Conservation (phyloP, 2,888 invertebrate species). For the Nudaria mundana region DNA sequence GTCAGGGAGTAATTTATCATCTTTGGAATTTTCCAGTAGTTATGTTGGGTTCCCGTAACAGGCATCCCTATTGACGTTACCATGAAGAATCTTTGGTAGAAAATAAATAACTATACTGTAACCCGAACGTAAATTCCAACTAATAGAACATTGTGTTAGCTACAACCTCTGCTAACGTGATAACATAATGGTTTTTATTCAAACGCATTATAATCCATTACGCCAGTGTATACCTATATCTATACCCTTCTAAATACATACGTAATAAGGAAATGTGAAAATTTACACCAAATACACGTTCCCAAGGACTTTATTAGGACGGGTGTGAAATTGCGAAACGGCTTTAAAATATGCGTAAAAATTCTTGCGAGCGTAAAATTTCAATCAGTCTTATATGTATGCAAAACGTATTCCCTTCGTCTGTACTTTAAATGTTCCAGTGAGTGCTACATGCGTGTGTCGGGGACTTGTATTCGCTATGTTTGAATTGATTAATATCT, state of each 20-base stretch:
- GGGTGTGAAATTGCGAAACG: conserved; percentile 59
- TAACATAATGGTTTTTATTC: too few relatives aligned
- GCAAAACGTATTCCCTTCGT: conserved; percentile 49
- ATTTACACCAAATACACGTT: conserved; percentile 40
- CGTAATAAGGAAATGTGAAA: conserved; percentile 35
- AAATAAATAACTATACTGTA: too few relatives aligned
- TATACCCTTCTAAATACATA: conserved; percentile 26
- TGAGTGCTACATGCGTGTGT: conserved; percentile 12
- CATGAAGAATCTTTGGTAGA: too few relatives aligned
- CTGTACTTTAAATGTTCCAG: conserved; percentile 19
- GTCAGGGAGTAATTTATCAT: too few relatives aligned
- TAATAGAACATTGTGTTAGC: too few relatives aligned
- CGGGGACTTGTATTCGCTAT: conserved; percentile 2
- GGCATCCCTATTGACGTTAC: too few relatives aligned
- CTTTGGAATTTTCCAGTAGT: too few relatives aligned
- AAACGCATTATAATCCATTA: conserved; percentile 1
- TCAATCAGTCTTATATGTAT: conserved; percentile 77
- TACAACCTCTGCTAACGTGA: too few relatives aligned
- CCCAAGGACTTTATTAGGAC: conserved; percentile 51
- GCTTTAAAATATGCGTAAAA: conserved; percentile 71
- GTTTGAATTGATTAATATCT: conserved; percentile 6
- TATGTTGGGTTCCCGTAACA: too few relatives aligned
- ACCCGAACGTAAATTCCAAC: too few relatives aligned
- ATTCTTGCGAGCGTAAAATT: conserved; percentile 69
- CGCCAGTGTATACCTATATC: conserved; percentile 4